Evolutionary conservation across 2,888 invertebrate species (phyloP), one percentile per base, ranked within the genome.

Genomic region (Oconnorella tubifera): DNA sequence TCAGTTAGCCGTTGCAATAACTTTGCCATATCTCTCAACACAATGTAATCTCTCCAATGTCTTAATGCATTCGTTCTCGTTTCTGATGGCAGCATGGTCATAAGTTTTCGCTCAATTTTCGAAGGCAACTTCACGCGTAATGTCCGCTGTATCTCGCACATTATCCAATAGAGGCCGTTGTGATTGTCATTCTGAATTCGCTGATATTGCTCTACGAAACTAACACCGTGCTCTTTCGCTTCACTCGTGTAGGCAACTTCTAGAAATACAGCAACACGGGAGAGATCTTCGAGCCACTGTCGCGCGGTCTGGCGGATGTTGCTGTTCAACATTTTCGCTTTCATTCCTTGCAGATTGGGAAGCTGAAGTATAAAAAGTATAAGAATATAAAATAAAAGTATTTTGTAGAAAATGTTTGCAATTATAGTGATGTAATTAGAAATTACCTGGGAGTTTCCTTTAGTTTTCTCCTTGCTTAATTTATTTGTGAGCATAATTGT

Each of bases 41-140:
- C 53, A 19, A 51, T 51, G 53, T 19, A 51, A 51, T 51, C 53
- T 27, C 53, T 51, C 53, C 53, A 51, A 23, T 51, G 53, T 23
- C 53, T 6, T 23, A 51, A 6, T 27, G 53, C 53, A 25, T 2
- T 19, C 1, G 0, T 1, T 14, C 27, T 25, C 48, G 27, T 29
- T 23, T 48, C 59, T 10, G 27, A 19, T 6, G 33, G 40, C 28
- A 27, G 14, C 25, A 40, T 48, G 27, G 25, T 48, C 27, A 27
- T n/a, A 10, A 40, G 23, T 6, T 57, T n/a, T 25, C 0, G 2
- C 33, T 40, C 23, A 25, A 6, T 3, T 28, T 19, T 58, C 14
- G 27, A 25, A 25, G 29, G 32, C 56, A 32, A 19, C 31, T 2
- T 25, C 10, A n/a, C 59, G 23, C 14, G 10, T 23, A 25, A 1